Percentiles rank a stretch among this genome's conserved stretches.
These are phyloP conservation scores for Siniperca scherzeri DNA, from an alignment of 2,797 vertebrate species.

Conservation along the genomic window DNA sequence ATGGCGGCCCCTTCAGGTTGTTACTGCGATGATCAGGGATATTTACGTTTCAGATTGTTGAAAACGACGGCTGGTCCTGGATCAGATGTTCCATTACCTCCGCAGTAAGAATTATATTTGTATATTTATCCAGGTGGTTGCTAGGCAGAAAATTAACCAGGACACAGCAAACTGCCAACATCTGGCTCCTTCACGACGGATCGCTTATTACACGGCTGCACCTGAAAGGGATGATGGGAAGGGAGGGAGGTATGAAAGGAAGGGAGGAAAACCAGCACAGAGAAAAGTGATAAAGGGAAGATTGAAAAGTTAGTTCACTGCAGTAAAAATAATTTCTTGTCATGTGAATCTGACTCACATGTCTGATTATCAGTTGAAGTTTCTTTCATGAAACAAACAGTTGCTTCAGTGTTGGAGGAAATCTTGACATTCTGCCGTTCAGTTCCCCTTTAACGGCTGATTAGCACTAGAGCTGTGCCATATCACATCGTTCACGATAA, in stretches of 20 bases:
- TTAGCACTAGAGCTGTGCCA: neutral
- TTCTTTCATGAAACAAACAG: neutral
- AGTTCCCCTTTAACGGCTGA: neutral
- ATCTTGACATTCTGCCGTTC: neutral
- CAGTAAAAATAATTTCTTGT: neutral
- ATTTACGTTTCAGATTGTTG: neutral
- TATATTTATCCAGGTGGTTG: constrained; percentile 23
- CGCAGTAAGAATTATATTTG: constrained; percentile 31
- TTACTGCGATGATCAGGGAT: neutral
- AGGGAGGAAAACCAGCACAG: neutral
- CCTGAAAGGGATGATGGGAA: constrained; percentile 48
- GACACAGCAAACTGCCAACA: constrained; percentile 26
- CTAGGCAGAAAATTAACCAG: constrained; percentile 45
- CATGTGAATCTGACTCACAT: constrained; percentile 29
- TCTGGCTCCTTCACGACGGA: constrained; percentile 15
- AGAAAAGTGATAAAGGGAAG: neutral
- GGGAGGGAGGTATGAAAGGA: neutral
- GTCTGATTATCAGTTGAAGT: neutral
- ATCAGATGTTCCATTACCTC: constrained; percentile 41
- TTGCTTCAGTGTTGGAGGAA: neutral
- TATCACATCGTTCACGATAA: no score
- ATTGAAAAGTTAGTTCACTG: no score
- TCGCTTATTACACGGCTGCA: constrained; percentile 68
- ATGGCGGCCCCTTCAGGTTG: neutral
- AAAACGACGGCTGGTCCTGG: constrained; percentile 30